Evolutionary conservation across 2,113 vertebrate species (phyloP).

Genomic region (Glareola pratincola): DNA sequence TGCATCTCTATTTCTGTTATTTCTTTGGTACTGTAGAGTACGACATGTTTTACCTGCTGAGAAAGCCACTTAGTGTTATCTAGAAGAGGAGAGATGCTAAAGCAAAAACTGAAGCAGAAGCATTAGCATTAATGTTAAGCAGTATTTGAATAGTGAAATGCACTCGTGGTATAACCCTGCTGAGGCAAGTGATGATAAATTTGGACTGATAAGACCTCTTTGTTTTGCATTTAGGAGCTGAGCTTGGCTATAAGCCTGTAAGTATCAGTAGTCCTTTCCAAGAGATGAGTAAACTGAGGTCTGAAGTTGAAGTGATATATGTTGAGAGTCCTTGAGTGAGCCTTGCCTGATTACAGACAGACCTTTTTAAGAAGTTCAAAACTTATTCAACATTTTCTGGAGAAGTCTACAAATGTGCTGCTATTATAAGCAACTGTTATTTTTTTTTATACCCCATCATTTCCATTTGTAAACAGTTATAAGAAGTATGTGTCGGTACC

Average conservation of each 20-base stretch:
- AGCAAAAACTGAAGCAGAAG: not conserved
- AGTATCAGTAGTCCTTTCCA: not conserved
- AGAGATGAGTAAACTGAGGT: not conserved
- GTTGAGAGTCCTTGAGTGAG: not conserved
- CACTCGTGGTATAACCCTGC: not conserved
- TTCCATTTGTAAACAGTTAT: not conserved
- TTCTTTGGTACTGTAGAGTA: not conserved
- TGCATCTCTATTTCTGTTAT: not conserved
- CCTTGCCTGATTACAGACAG: not conserved
- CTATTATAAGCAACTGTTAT: not conserved
- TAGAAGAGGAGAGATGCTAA: not conserved
- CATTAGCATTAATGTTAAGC: not conserved
- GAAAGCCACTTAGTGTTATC: not conserved
- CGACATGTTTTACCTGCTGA: not conserved
- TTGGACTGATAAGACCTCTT: not conserved
- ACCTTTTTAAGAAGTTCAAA: not conserved
- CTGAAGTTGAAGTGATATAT: not conserved
- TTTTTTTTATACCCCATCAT: not conserved
- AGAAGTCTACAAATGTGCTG: not conserved
- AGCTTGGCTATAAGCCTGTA: not conserved
- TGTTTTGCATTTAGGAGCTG: not conserved
- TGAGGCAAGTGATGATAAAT: slow-evolving; percentile 11
- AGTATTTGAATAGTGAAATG: not conserved
- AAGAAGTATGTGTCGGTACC: not conserved
- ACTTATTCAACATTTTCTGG: not conserved